Conservation (phyloP, 2,888 invertebrate genomes). For the Selenia dentaria region DNA sequence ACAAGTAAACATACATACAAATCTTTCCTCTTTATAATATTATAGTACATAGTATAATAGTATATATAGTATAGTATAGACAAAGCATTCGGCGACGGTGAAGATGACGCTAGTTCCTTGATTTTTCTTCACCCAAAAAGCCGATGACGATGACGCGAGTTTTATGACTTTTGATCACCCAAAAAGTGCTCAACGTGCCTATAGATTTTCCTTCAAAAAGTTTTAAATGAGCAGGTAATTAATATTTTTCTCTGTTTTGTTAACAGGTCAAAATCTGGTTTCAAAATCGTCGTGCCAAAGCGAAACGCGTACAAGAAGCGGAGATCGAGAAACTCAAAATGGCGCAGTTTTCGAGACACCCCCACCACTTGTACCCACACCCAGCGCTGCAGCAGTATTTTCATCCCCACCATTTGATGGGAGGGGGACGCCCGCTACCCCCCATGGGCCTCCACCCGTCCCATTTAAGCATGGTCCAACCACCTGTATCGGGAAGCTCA, state of each 20-base stretch:
- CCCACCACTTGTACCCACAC: conserved; percentile 85
- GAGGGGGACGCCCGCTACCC: conserved; percentile 74
- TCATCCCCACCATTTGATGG: conserved; percentile 85
- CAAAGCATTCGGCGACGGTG: too few relatives aligned
- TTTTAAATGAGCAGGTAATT: conserved; percentile 6
- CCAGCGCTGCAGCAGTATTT: conserved; percentile 86
- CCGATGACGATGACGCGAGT: too few relatives aligned
- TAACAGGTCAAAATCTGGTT: conserved; percentile 95
- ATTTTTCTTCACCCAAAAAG: too few relatives aligned
- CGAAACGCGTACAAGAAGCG: conserved; percentile 98
- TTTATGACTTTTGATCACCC: too few relatives aligned
- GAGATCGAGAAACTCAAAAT: conserved; percentile 98
- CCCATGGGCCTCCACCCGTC: conserved; percentile 76
- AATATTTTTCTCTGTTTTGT: conserved; percentile 59
- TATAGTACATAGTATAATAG: too few relatives aligned
- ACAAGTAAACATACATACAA: too few relatives aligned
- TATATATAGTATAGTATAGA: too few relatives aligned
- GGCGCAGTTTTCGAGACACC: conserved; percentile 86
- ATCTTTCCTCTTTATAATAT: too few relatives aligned
- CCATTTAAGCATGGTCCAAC: conserved; percentile 67
- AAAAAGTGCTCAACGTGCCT: too few relatives aligned
- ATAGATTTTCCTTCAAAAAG: too few relatives aligned
- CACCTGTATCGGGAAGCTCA: conserved; percentile 66
- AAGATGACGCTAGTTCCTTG: too few relatives aligned
- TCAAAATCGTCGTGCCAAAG: conserved; percentile 97